Evolutionary conservation across 2,888 invertebrate genomes (phyloP).

Genomic region (Myopa tessellatipennis): DNA sequence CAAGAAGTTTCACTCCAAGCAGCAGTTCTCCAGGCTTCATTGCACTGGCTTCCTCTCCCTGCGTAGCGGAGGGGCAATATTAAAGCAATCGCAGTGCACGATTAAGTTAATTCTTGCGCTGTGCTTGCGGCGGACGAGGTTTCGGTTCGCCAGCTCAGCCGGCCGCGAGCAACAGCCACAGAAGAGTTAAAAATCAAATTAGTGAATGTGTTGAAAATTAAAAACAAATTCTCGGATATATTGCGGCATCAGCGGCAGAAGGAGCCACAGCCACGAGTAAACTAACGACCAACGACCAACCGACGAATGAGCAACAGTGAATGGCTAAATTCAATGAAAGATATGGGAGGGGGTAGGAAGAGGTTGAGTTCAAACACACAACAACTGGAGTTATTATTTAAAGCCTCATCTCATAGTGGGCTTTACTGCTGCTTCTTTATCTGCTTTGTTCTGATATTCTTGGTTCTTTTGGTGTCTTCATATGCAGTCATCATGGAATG

Average conservation of each 20-base stretch:
- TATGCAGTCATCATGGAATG: slow-evolving; percentile 42
- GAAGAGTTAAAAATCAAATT: slow-evolving; percentile 68
- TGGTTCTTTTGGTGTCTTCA: slow-evolving; percentile 38
- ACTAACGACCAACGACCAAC: slow-evolving; percentile 19
- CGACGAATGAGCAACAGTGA: slow-evolving; percentile 33
- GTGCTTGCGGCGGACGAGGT: not conserved
- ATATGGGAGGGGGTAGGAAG: slow-evolving; percentile 21
- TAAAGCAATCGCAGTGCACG: slow-evolving; percentile 51
- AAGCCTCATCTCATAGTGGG: slow-evolving; percentile 24
- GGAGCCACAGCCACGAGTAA: slow-evolving; percentile 9
- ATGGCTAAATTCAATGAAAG: slow-evolving; percentile 25
- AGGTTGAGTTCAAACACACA: slow-evolving; percentile 21
- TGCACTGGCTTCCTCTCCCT: not conserved
- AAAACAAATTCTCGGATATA: slow-evolving; percentile 69
- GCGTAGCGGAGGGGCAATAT: slow-evolving; percentile 55
- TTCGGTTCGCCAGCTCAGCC: slow-evolving; percentile 39
- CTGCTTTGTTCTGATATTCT: not conserved
- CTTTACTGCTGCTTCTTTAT: not conserved
- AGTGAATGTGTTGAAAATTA: slow-evolving; percentile 69
- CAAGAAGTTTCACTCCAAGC: slow-evolving; percentile 52
- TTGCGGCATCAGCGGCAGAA: slow-evolving; percentile 50
- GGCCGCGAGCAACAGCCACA: slow-evolving; percentile 30
- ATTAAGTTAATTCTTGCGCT: slow-evolving; percentile 48
- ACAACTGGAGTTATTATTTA: slow-evolving; percentile 36
- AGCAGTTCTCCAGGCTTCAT: slow-evolving; percentile 48